Evolutionary conservation across 2,888 invertebrate genomes (phyloP), one percentile per base, ranked within the genome.

Genomic region (Cryptosula pallasiana): DNA sequence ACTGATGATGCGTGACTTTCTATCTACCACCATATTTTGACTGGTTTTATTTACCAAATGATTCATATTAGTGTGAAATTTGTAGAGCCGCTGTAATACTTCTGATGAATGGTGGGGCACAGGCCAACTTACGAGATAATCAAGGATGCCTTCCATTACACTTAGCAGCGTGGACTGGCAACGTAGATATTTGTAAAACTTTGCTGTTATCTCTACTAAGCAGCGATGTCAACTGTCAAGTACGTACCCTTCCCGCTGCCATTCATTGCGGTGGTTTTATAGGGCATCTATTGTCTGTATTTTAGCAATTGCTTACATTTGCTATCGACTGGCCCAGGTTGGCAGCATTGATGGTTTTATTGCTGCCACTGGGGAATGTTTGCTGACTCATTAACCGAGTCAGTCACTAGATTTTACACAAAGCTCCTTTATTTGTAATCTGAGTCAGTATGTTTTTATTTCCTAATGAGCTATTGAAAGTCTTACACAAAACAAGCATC

Each of bases 121-220:
- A 93, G 35, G 91, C 94, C 75, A 94, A 94, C 85, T 89, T 93
- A 71, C 90, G 91, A 76, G 95, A 96, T 86, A 90, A 90, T 77
- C 91, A 93, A 82, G 96, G 95, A 25, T 95, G 94, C 54, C 93
- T 94, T 35, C 92, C 96, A 36, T 89, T 96, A 75, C 95, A 96
- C 85, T 87, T 95, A 83, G 95, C 95, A 71, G 93, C 95, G 71
- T 96, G 95, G 94, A 92, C 92, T 72, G 96, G 96, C 25, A 91
- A 94, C 84, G 89, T 91, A 57, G 92, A 93, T 76, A 92, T 95
- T 77, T 95, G 95, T 75, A 88, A 90, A 76, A 88, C 93, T 86
- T 89, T 96, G 75, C 88, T 96, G 73, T 90, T 89, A 58, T 76
- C 78, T n/a, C 76, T 77, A n/a, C 77, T 77, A 29, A 72, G 74